phyloP scores from a whole-genome alignment of 2,113 vertebrate species.

The Plectropomus leopardus region DNA sequence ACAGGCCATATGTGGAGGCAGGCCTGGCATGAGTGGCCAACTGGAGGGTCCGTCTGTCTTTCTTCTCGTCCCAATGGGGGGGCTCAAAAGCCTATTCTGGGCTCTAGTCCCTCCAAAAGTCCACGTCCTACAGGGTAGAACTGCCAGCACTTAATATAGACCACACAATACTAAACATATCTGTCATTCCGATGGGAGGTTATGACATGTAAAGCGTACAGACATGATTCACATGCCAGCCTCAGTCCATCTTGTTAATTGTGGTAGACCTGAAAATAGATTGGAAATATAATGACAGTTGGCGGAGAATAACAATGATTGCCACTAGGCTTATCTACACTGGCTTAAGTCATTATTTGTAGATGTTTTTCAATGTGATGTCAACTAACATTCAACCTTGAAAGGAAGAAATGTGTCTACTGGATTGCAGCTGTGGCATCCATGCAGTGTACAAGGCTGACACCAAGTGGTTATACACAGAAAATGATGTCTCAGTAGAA shows the following conservation, averaged over 20 bases:
- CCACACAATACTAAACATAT: constrained; percentile 46
- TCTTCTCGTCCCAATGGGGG: constrained; percentile 52
- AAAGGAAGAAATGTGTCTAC: constrained; percentile 12
- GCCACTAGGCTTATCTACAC: background rate
- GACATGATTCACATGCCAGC: constrained; percentile 12
- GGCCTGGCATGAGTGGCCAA: constrained; percentile 62
- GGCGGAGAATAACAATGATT: background rate
- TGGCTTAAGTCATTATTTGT: constrained; percentile 26
- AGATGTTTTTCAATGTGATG: constrained; percentile 3
- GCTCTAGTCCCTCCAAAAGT: constrained; percentile 48
- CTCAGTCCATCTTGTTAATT: constrained; percentile 29
- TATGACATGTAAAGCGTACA: constrained; percentile 15
- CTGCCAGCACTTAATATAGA: constrained; percentile 63
- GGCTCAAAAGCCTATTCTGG: constrained; percentile 56
- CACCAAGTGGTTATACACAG: constrained; percentile 75
- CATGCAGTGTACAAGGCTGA: constrained; percentile 68
- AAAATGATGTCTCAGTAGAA: background rate
- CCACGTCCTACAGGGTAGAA: constrained; percentile 33
- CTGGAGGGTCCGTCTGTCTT: constrained; percentile 73
- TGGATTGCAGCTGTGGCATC: background rate
- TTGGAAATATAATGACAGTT: background rate
- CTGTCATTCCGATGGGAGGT: constrained; percentile 42
- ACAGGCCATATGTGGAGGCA: constrained; percentile 72
- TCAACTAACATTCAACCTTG: constrained; percentile 21
- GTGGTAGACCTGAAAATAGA: constrained; percentile 50